Evolutionary conservation across 2,797 vertebrate species (phyloP).

Genomic region (Oryzias dopingdopingensis): DNA sequence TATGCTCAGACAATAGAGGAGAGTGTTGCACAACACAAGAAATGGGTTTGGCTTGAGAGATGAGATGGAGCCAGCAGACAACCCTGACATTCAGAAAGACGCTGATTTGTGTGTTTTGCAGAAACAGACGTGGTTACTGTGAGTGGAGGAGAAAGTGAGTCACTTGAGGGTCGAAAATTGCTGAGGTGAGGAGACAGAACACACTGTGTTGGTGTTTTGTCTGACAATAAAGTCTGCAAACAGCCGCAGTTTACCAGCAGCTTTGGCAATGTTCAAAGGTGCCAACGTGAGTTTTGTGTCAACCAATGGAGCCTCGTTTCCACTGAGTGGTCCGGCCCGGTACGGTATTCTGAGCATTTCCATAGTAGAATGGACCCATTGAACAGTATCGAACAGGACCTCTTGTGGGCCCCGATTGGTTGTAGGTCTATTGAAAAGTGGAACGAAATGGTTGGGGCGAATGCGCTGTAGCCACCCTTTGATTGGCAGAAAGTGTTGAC

Average conservation of each 20-base stretch:
- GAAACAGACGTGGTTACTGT: slow-evolving; percentile 38
- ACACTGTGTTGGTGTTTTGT: slow-evolving; percentile 66
- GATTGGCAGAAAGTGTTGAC: no score
- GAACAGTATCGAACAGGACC: no score
- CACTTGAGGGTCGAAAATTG: slow-evolving; percentile 41
- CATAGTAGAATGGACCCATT: no score
- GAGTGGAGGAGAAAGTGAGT: slow-evolving; percentile 57
- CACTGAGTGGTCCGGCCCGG: no score
- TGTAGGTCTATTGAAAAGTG: no score
- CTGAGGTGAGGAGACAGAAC: slow-evolving; percentile 44
- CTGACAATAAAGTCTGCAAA: slow-evolving; percentile 66
- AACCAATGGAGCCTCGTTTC: slow-evolving; percentile 34
- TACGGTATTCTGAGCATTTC: no score
- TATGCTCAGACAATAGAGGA: slow-evolving; percentile 59
- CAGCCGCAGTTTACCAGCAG: slow-evolving; percentile 67
- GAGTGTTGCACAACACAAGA: slow-evolving; percentile 74
- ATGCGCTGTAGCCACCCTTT: no score
- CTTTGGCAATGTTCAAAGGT: slow-evolving; percentile 69
- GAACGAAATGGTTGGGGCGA: no score
- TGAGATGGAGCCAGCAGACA: slow-evolving; percentile 59
- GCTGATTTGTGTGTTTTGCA: slow-evolving; percentile 56
- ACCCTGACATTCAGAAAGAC: slow-evolving; percentile 74
- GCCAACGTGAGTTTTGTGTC: slow-evolving; percentile 62
- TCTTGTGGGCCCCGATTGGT: no score
- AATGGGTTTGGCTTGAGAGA: slow-evolving; percentile 61